Percentiles rank a stretch among this genome's conserved stretches.
Evolutionary conservation across 2,888 invertebrate species (phyloP).

Genomic region (Prionchulus punctatus): DNA sequence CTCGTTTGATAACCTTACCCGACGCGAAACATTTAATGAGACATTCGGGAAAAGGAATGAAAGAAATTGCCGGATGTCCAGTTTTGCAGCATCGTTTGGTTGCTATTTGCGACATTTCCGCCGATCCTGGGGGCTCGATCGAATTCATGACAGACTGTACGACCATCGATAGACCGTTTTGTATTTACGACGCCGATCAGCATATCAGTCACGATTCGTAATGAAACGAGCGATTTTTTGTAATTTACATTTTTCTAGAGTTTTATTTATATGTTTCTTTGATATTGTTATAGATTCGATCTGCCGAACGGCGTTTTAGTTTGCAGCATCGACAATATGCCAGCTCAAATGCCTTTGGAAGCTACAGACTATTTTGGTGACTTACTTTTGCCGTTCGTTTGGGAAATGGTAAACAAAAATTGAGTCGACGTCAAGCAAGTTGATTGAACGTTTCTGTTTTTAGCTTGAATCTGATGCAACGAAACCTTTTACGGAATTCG

Average conservation of each 20-base stretch:
- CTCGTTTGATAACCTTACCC: constrained; percentile 84
- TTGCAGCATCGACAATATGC: constrained; percentile 99
- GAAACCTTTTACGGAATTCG: constrained; percentile 57
- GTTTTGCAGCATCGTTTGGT: constrained; percentile 45
- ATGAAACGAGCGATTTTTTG: not conserved
- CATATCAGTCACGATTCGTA: constrained; percentile 85
- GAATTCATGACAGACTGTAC: constrained; percentile 99
- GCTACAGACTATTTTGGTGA: constrained; percentile 96
- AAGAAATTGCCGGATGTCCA: constrained; percentile 15
- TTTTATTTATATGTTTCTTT: not conserved
- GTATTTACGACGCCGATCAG: constrained; percentile 94
- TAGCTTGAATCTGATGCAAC: constrained; percentile 59
- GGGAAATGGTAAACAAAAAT: constrained; percentile 51
- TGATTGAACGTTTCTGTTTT: not conserved
- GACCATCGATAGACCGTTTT: constrained; percentile 96
- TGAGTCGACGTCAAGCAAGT: not conserved
- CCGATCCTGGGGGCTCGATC: constrained; percentile 93
- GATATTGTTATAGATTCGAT: constrained; percentile 20
- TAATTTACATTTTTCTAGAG: not conserved
- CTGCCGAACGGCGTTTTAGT: constrained; percentile 62
- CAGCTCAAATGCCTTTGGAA: constrained; percentile 89
- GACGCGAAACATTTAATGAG: constrained; percentile 80
- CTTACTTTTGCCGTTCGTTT: constrained; percentile 66
- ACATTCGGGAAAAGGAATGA: constrained; percentile 12
- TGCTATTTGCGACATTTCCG: constrained; percentile 89